Evolutionary conservation across 1,140 invertebrate genomes (phyloP).

Genomic region (Carposina sasakii): DNA sequence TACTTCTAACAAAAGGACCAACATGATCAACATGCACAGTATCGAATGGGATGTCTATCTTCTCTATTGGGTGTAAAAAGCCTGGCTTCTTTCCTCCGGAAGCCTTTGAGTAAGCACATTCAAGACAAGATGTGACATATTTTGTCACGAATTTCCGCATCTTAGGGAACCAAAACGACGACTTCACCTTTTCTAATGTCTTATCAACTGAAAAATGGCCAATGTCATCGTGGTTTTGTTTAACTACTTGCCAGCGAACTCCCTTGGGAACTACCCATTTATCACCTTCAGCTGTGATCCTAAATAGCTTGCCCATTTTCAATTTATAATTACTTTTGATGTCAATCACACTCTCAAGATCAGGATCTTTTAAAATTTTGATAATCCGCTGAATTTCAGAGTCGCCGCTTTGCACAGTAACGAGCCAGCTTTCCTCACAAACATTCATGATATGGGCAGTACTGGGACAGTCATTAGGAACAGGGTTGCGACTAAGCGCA

Average conservation of each 20-base stretch:
- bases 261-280: constrained; percentile 9
- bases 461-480: not conserved
- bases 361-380: constrained; percentile 18
- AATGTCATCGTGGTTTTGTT: constrained; percentile 11
- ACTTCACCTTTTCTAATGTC: constrained; percentile 1
- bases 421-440: constrained; percentile 15
- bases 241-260: constrained; percentile 8
- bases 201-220: constrained; percentile 3
- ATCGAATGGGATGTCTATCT: constrained; percentile 4
- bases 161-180: constrained; percentile 10
- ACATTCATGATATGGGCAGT: not conserved
- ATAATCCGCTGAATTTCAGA: constrained; percentile 12
- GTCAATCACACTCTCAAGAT: constrained; percentile 3
- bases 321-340: constrained; percentile 13
- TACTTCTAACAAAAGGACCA: constrained; percentile 2
- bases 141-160: constrained; percentile 5
- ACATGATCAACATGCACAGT: constrained; percentile 8
- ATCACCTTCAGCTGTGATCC: constrained; percentile 2
- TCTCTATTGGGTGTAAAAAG: constrained; percentile 8
- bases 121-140: constrained; percentile 8
- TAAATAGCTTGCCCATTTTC: constrained; percentile 5
- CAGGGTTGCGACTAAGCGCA: constrained; percentile 31
- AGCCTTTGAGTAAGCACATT: constrained; percentile 8
- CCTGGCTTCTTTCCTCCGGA: constrained; percentile 5
- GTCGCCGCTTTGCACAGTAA: constrained; percentile 21